phyloP scores from a whole-genome alignment of 2,888 invertebrate species.

The Timema podura region DNA sequence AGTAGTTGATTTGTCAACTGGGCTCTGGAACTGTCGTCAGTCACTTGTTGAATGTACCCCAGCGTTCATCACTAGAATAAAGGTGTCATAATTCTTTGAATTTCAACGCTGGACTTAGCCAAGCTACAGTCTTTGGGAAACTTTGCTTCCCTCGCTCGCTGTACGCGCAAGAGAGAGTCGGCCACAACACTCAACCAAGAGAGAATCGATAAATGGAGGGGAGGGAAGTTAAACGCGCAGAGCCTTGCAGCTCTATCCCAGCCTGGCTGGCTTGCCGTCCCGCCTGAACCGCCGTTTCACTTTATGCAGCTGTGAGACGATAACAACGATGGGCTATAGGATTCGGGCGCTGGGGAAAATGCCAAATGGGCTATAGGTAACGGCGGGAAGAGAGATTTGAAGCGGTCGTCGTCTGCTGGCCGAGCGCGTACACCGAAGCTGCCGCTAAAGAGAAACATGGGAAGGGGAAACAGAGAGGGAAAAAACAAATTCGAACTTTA shows the following conservation, averaged over 20 bases:
- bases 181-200: constrained; percentile 29
- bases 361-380: constrained; percentile 47
- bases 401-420: constrained; percentile 29
- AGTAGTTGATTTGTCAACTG: neutral
- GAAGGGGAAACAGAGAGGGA: constrained; percentile 11
- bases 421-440: constrained; percentile 25
- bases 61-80: constrained; percentile 35
- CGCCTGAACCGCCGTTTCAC: constrained; percentile 36
- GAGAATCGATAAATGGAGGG: constrained; percentile 28
- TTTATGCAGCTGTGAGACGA: constrained; percentile 52
- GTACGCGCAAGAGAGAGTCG: constrained; percentile 8
- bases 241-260: constrained; percentile 25
- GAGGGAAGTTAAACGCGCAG: constrained; percentile 22
- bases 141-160: neutral
- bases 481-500: constrained; percentile 27
- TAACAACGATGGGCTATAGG: constrained; percentile 51
- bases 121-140: constrained; percentile 39
- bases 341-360: constrained; percentile 42
- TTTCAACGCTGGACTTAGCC: constrained; percentile 46
- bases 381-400: constrained; percentile 31
- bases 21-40: constrained; percentile 5
- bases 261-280: constrained; percentile 11
- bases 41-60: constrained; percentile 31
- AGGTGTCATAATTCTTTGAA: constrained; percentile 46
- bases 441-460: constrained; percentile 18